Conservation (phyloP, 2,113 vertebrate species). For the Ceuthmochares aereus region DNA sequence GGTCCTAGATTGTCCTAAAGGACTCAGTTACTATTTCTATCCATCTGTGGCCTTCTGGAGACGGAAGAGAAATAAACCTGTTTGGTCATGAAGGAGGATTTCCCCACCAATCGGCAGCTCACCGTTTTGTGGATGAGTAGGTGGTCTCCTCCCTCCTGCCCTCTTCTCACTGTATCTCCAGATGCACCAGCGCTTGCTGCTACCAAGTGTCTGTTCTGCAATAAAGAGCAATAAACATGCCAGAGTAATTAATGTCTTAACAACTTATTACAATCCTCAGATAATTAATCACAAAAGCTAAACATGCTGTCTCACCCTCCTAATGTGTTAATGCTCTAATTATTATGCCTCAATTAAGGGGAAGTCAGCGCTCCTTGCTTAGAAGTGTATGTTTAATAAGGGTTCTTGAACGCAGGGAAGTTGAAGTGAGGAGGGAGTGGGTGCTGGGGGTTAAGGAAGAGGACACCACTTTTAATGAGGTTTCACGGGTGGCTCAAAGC, state of each 20-base stretch:
- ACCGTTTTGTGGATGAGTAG: background rate
- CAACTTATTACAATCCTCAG: conserved; percentile 86
- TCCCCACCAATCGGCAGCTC: background rate
- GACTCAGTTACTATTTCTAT: background rate
- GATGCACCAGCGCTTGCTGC: background rate
- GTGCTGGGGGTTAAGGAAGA: background rate
- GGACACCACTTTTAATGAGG: conserved; percentile 40
- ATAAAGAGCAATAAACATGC: conserved; percentile 79
- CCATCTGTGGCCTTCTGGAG: background rate
- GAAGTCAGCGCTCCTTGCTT: conserved; percentile 78
- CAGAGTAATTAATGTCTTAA: conserved; percentile 84
- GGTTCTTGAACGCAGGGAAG: conserved; percentile 32
- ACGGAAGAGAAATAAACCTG: background rate
- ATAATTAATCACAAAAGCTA: conserved; percentile 88
- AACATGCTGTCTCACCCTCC: conserved; percentile 84
- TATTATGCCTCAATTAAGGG: conserved; percentile 85
- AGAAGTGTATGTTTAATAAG: conserved; percentile 76
- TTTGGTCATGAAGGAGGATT: background rate
- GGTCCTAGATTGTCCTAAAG: background rate
- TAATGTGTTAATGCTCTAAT: conserved; percentile 87
- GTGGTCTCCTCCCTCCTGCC: background rate
- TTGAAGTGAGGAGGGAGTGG: background rate
- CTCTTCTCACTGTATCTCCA: background rate
- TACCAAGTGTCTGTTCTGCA: conserved; percentile 54
- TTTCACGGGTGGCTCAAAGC: conserved; percentile 22